Percentiles rank a stretch among this genome's conserved stretches.
Evolutionary conservation across 2,888 invertebrate species (phyloP).

Genomic region (Blomia tropicalis): DNA sequence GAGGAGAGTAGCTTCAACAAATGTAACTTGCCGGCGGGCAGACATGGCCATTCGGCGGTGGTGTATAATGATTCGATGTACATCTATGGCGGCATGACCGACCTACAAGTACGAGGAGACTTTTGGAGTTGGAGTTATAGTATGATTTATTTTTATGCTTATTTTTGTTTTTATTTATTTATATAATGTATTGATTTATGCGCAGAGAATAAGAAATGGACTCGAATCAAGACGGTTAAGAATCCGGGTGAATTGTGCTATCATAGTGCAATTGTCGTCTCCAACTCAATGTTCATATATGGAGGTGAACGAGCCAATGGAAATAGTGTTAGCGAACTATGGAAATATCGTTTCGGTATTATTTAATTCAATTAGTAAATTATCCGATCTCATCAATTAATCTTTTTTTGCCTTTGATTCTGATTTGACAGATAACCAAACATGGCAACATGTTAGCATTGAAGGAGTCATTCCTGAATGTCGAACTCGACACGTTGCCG

Average conservation of each 20-base stretch:
- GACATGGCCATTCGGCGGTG: slow-evolving; percentile 70
- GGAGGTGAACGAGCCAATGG: slow-evolving; percentile 55
- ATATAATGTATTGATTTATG: slow-evolving; percentile 31
- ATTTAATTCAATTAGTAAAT: not conserved
- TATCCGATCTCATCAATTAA: not conserved
- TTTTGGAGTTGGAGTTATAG: slow-evolving; percentile 63
- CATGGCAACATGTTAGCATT: slow-evolving; percentile 51
- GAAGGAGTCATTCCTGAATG: slow-evolving; percentile 31
- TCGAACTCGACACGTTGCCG: slow-evolving; percentile 31
- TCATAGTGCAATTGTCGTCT: slow-evolving; percentile 59
- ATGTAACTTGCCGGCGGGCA: slow-evolving; percentile 44
- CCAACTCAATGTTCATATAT: slow-evolving; percentile 59
- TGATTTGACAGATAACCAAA: slow-evolving; percentile 46
- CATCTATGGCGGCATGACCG: slow-evolving; percentile 74
- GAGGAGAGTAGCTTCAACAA: slow-evolving; percentile 11
- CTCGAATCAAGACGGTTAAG: slow-evolving; percentile 29
- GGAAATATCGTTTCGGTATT: slow-evolving; percentile 64
- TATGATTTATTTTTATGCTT: slow-evolving; percentile 33
- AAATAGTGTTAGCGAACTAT: slow-evolving; percentile 55
- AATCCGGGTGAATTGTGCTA: slow-evolving; percentile 56
- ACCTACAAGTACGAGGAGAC: slow-evolving; percentile 57
- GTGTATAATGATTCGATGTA: slow-evolving; percentile 61
- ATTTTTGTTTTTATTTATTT: not conserved
- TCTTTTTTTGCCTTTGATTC: not conserved
- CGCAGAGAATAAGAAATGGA: slow-evolving; percentile 30